Conservation (phyloP, 2,113 vertebrate species). For the Asarcornis scutulata region DNA sequence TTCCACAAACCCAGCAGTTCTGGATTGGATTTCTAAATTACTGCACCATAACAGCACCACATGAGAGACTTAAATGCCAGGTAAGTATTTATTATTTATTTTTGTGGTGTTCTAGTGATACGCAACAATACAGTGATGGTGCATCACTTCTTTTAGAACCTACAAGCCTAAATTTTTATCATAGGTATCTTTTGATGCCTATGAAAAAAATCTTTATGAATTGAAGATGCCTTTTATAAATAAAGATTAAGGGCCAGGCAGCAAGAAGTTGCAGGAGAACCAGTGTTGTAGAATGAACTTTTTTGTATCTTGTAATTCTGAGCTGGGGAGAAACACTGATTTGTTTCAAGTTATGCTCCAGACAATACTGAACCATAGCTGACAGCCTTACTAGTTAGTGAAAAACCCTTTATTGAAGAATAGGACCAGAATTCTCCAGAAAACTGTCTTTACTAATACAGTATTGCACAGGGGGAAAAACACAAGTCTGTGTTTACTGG, state of each 20-base stretch:
- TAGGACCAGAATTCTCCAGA: not conserved
- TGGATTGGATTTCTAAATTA: not conserved
- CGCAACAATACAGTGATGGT: not conserved
- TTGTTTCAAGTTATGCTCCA: not conserved
- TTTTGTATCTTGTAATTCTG: not conserved
- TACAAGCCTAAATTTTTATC: not conserved
- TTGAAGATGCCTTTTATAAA: not conserved
- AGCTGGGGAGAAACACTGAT: not conserved
- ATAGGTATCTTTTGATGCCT: not conserved
- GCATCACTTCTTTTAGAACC: not conserved
- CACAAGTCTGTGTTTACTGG: not conserved
- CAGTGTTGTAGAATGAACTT: not conserved
- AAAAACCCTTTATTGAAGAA: not conserved
- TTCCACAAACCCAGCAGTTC: not conserved
- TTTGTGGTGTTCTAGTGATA: not conserved
- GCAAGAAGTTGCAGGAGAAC: not conserved
- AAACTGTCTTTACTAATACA: not conserved
- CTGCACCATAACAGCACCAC: not conserved
- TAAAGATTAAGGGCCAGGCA: not conserved
- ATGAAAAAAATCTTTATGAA: not conserved
- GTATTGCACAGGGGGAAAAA: fast-evolving
- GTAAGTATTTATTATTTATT: conserved; percentile 3
- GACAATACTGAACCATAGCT: not conserved
- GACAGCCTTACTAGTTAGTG: not conserved
- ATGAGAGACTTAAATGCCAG: not conserved